phyloP scores from a whole-genome alignment of 2,113 vertebrate genomes.

The Aegotheles bennettii region DNA sequence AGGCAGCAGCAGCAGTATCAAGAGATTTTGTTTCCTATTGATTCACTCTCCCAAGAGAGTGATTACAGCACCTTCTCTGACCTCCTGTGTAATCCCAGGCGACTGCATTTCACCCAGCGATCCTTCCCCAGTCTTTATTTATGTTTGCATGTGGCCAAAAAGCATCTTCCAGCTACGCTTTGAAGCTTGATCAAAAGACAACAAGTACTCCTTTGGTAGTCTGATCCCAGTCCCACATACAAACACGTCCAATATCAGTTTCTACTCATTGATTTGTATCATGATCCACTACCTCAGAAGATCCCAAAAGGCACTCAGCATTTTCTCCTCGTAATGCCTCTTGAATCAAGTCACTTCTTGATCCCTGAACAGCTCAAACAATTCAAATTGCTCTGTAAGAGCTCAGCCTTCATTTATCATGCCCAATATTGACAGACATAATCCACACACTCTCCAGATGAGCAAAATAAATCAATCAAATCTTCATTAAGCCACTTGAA shows the following conservation, averaged over 20 bases:
- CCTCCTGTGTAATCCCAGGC: background rate
- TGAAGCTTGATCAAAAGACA: background rate
- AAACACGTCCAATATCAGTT: background rate
- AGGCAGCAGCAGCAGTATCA: background rate
- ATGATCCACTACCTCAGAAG: background rate
- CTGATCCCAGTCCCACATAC: background rate
- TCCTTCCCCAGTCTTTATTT: background rate
- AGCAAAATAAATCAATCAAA: conserved; percentile 52
- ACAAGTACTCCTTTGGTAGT: background rate
- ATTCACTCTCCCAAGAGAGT: background rate
- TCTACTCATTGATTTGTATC: background rate
- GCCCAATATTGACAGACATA: conserved; percentile 38
- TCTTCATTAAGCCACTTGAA: conserved; percentile 31
- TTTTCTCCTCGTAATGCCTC: background rate
- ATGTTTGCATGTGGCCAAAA: background rate
- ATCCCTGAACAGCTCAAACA: background rate
- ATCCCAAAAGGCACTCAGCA: background rate
- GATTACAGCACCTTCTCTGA: background rate
- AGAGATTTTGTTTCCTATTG: background rate
- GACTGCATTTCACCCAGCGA: background rate
- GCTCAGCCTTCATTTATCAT: conserved; percentile 36
- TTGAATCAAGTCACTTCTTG: background rate
- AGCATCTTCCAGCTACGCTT: background rate
- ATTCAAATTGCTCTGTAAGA: conserved; percentile 10
- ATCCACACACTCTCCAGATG: conserved; percentile 24